A percentile compares a stretch with the other conserved stretches of the same genome.
These are phyloP conservation scores for Abscondita cerata DNA, from an alignment of 2,888 invertebrate genomes.

Conservation along the genomic window DNA sequence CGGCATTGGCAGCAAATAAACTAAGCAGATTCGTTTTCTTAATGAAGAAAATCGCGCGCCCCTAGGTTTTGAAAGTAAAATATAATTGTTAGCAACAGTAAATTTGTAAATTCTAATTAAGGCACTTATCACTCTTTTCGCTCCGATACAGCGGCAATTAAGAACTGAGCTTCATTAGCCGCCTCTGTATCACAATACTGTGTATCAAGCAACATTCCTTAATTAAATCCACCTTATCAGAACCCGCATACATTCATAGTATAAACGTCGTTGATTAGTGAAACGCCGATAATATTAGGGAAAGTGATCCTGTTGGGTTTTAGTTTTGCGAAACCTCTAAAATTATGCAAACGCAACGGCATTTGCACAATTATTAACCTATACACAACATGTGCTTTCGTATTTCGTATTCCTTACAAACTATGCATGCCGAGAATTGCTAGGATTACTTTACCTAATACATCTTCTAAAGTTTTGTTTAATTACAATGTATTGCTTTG, in stretches of 20 bases:
- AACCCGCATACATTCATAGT: slow-evolving; percentile 35
- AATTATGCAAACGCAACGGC: slow-evolving; percentile 32
- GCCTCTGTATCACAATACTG: slow-evolving; percentile 35
- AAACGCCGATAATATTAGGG: slow-evolving; percentile 34
- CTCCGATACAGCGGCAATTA: slow-evolving; percentile 35
- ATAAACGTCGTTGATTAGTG: slow-evolving; percentile 35
- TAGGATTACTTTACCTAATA: slow-evolving; percentile 27
- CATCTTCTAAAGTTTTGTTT: slow-evolving; percentile 25
- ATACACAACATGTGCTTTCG: slow-evolving; percentile 26
- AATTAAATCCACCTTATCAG: slow-evolving; percentile 38
- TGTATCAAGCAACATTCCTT: slow-evolving; percentile 36
- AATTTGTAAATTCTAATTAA: slow-evolving; percentile 39
- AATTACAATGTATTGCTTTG: slow-evolving; percentile 17
- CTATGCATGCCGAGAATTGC: slow-evolving; percentile 21
- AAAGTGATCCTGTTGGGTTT: slow-evolving; percentile 33
- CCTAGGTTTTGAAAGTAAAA: slow-evolving; percentile 29
- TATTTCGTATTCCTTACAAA: slow-evolving; percentile 11
- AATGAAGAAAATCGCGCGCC: slow-evolving; percentile 27
- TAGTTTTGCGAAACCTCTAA: slow-evolving; percentile 23
- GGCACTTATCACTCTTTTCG: slow-evolving; percentile 37
- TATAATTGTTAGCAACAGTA: slow-evolving; percentile 33
- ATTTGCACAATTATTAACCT: slow-evolving; percentile 30
- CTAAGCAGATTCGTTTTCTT: slow-evolving; percentile 24
- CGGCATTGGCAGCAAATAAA: slow-evolving; percentile 13
- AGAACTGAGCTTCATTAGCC: slow-evolving; percentile 36